phyloP scores from a whole-genome alignment of 2,113 vertebrate species.

The Ploceus nigricollis region DNA sequence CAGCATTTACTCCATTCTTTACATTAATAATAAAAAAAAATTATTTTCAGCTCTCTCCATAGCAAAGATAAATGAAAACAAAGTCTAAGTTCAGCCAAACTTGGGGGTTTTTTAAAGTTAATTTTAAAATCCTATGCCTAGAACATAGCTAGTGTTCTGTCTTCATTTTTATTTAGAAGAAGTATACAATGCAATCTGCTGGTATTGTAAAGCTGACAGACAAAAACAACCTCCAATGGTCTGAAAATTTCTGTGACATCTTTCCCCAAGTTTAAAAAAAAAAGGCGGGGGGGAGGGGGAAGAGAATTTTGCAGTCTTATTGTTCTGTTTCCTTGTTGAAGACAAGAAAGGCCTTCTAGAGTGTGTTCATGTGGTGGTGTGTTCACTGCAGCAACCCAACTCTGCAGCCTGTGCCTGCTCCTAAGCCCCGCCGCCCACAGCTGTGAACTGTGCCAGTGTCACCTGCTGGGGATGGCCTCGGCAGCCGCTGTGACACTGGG shows the following conservation, averaged over 20 bases:
- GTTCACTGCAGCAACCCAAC: neutral
- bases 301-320: neutral
- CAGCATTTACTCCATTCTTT: neutral
- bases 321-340: neutral
- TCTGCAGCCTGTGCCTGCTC: neutral
- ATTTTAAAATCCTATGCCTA: neutral
- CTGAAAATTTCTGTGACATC: neutral
- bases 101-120: rapidly evolving
- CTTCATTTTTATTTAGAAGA: neutral
- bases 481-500: neutral
- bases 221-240: neutral
- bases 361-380: too few relatives aligned
- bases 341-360: neutral
- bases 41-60: neutral
- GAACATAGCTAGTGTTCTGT: neutral
- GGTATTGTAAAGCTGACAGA: neutral
- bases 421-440: neutral
- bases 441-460: neutral
- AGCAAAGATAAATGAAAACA: neutral
- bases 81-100: neutral
- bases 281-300: rapidly evolving
- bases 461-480: neutral
- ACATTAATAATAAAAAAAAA: neutral
- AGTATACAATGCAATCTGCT: neutral
- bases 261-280: neutral